Percentiles rank a stretch among this genome's conserved stretches.
phyloP scores from a whole-genome alignment of 2,888 invertebrate genomes.

The Saturnia japonica region DNA sequence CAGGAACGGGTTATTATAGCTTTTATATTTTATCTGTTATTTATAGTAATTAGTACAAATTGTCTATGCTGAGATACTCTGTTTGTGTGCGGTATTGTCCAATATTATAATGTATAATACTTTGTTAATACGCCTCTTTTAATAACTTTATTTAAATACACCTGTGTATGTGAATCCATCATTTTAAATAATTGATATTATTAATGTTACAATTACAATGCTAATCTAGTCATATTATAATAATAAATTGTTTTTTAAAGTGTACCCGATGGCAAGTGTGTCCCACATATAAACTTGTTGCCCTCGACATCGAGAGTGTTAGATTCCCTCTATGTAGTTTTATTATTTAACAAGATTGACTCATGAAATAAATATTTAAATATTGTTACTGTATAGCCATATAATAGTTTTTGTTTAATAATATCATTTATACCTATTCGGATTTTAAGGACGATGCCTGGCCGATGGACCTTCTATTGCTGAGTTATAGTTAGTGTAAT shows the following conservation, averaged over 20 bases:
- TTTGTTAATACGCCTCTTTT: conserved; percentile 44
- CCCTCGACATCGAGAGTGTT: conserved; percentile 69
- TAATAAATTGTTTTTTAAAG: conserved; percentile 51
- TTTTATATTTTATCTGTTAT: conserved; percentile 73
- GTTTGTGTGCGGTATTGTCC: conserved; percentile 49
- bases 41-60: conserved; percentile 64
- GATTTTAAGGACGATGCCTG: conserved; percentile 70
- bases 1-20: conserved; percentile 61
- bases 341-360: conserved; percentile 70
- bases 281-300: conserved; percentile 64
- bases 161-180: conserved; percentile 45
- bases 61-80: conserved; percentile 48
- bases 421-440: conserved; percentile 61
- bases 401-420: conserved; percentile 68
- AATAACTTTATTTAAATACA: conserved; percentile 43
- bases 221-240: conserved; percentile 53
- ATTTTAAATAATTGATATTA: conserved; percentile 61
- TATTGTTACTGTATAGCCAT: conserved; percentile 77
- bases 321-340: conserved; percentile 74
- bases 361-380: conserved; percentile 63
- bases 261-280: conserved; percentile 52
- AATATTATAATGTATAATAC: conserved; percentile 28
- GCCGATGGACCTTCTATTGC: conserved; percentile 82
- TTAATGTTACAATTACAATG: conserved; percentile 59
- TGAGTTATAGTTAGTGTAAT: conserved; percentile 56